Conservation (phyloP, 2,113 vertebrate genomes). For the Sturnira hondurensis region DNA sequence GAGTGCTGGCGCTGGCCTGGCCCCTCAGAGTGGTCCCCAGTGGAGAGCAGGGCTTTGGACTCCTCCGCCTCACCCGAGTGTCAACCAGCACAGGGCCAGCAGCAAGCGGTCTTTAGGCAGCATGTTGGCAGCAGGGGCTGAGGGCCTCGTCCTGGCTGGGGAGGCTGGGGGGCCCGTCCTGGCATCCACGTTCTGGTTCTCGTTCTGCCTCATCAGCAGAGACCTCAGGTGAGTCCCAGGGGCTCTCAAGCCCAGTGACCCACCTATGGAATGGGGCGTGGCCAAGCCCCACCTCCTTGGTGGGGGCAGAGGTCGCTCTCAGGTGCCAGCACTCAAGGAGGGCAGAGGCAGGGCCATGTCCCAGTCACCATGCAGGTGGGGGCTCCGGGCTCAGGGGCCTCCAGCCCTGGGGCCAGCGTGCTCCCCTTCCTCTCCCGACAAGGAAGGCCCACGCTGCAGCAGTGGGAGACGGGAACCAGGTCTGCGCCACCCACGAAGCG, state of each 20-base stretch:
- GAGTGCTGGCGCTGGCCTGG: not conserved
- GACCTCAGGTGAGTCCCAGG: not conserved
- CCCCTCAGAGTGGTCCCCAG: not conserved
- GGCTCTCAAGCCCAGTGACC: not conserved
- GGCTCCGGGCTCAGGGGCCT: not conserved
- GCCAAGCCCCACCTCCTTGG: not conserved
- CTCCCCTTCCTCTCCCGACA: not conserved
- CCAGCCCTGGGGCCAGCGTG: not conserved
- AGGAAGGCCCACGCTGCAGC: not conserved
- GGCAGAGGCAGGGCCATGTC: not conserved
- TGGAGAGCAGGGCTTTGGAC: not conserved
- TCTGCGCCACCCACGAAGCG: not conserved
- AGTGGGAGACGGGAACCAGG: not conserved
- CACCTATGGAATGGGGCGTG: not conserved
- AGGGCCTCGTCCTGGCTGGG: not conserved
- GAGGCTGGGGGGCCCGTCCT: not conserved
- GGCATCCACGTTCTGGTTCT: not conserved
- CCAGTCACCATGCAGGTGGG: not conserved
- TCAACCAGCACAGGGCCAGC: not conserved
- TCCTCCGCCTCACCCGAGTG: not conserved
- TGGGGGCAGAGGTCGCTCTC: not conserved
- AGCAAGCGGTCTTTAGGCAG: not conserved
- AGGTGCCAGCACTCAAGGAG: not conserved
- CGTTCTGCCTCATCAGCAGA: not conserved
- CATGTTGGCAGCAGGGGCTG: not conserved